Evolutionary conservation across 2,113 vertebrate genomes (phyloP).

Genomic region (Prionailurus viverrinus): DNA sequence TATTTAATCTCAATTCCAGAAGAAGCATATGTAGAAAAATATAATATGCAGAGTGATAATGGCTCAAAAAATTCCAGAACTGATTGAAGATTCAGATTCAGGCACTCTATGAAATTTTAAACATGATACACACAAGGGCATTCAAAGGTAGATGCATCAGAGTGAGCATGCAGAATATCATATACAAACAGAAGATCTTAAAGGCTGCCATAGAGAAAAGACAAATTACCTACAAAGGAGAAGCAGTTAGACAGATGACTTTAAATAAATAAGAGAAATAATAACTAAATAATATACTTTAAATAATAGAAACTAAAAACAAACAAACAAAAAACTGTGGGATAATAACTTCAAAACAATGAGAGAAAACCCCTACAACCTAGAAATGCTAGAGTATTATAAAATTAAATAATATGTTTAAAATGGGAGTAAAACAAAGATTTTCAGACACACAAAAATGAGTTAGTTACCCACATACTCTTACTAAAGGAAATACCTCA

Average conservation of each 20-base stretch:
- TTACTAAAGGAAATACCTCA: not conserved
- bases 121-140: not conserved
- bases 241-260: not conserved
- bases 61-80: not conserved
- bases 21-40: not conserved
- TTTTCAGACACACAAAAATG: not conserved
- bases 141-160: not conserved
- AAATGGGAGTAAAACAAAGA: not conserved
- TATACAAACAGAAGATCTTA: not conserved
- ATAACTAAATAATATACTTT: too few relatives aligned
- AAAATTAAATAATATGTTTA: not conserved
- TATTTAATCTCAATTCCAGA: not conserved
- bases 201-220: not conserved
- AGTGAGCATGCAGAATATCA: not conserved
- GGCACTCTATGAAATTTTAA: not conserved
- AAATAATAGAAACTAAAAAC: too few relatives aligned
- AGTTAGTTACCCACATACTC: not conserved
- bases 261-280: not conserved
- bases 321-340: not conserved
- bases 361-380: not conserved
- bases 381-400: not conserved
- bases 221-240: not conserved
- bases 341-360: not conserved
- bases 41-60: not conserved
- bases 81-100: not conserved